These are phyloP conservation scores for Parnassius orleans DNA, from an alignment of 2,888 invertebrate genomes.

Conservation along the genomic window DNA sequence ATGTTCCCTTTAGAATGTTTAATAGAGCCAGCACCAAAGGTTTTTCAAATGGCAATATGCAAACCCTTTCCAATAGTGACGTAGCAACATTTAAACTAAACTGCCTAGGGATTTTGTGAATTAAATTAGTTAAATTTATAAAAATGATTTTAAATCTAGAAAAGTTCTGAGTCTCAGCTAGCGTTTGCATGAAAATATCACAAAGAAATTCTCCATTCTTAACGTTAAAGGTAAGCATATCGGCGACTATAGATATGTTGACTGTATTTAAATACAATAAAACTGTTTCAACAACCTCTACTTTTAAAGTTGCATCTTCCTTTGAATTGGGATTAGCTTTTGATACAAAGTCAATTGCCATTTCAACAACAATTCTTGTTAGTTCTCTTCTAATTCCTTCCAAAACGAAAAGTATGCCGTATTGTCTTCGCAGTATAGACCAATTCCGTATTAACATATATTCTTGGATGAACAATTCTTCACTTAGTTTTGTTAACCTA, in stretches of 20 bases:
- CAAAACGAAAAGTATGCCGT: slow-evolving; percentile 44
- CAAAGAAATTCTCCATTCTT: slow-evolving; percentile 40
- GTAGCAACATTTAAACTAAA: slow-evolving; percentile 45
- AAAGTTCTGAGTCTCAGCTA: slow-evolving; percentile 64
- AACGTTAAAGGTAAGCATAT: slow-evolving; percentile 42
- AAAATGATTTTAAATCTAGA: slow-evolving; percentile 60
- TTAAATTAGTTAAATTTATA: slow-evolving; percentile 50
- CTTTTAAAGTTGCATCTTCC: slow-evolving; percentile 37
- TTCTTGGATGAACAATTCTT: slow-evolving; percentile 50
- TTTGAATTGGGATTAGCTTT: slow-evolving; percentile 30
- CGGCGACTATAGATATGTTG: slow-evolving; percentile 42
- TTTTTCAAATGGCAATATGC: slow-evolving; percentile 56
- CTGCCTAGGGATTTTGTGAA: slow-evolving; percentile 39
- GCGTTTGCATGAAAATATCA: slow-evolving; percentile 50
- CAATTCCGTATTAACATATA: slow-evolving; percentile 44
- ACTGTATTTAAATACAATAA: slow-evolving; percentile 52
- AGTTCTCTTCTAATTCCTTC: slow-evolving; percentile 50
- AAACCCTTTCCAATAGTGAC: slow-evolving; percentile 57
- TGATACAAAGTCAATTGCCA: slow-evolving; percentile 48
- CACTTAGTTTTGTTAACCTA: slow-evolving; percentile 36
- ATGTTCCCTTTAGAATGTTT: slow-evolving; percentile 49
- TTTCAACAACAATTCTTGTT: slow-evolving; percentile 51
- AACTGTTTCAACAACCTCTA: slow-evolving; percentile 44
- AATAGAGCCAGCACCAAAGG: slow-evolving; percentile 45
- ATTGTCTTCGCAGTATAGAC: slow-evolving; percentile 39